phyloP scores from a whole-genome alignment of 2,113 vertebrate genomes.

The Silurus meridionalis region DNA sequence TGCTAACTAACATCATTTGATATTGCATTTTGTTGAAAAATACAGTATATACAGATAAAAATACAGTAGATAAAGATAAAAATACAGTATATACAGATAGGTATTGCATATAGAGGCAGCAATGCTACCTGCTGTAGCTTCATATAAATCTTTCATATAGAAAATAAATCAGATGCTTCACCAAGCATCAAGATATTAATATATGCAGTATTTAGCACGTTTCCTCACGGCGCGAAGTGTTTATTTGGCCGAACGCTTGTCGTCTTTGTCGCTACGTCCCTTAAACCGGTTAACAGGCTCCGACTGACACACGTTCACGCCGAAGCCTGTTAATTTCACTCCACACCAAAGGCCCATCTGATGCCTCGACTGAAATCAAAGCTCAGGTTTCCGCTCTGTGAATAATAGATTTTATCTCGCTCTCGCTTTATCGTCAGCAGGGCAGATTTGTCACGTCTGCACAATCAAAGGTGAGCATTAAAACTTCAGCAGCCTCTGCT shows the following conservation, averaged over 20 bases:
- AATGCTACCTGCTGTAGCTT: background rate
- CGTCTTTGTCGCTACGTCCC: conserved; percentile 9
- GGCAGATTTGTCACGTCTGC: conserved; percentile 42
- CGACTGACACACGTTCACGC: background rate
- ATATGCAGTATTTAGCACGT: background rate
- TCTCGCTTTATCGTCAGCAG: conserved; percentile 31
- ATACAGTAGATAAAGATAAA: background rate
- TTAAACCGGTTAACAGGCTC: conserved; percentile 15
- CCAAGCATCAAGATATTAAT: background rate
- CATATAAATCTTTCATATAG: background rate
- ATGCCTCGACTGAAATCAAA: conserved; percentile 26
- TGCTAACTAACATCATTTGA: no score
- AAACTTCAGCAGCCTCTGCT: conserved; percentile 36
- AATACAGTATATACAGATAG: background rate
- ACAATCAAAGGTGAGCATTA: conserved; percentile 47
- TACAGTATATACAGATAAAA: no score
- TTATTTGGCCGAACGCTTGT: conserved; percentile 28
- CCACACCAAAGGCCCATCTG: conserved; percentile 29
- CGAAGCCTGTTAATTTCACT: conserved; percentile 24
- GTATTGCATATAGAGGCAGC: background rate
- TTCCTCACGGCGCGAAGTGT: background rate
- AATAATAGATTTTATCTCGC: conserved; percentile 41
- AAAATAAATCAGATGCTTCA: background rate
- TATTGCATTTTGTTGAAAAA: no score
- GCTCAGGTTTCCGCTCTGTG: conserved; percentile 35